Evolutionary conservation across 1,140 invertebrate species (phyloP).

Genomic region (Lethocerus indicus): DNA sequence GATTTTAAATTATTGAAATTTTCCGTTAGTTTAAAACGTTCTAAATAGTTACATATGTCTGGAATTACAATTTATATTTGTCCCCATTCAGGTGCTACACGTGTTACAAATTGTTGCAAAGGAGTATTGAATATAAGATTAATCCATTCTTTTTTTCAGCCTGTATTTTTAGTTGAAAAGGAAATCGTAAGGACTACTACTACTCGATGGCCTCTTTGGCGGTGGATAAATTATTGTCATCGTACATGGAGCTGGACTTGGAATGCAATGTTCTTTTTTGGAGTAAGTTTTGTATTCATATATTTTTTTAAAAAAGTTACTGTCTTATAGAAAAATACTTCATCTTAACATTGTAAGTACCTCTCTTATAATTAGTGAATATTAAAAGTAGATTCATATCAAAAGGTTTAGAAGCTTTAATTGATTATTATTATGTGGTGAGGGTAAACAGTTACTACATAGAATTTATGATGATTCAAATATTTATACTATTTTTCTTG

Average conservation of each 20-base stretch:
- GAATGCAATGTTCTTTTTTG: slow-evolving; percentile 84
- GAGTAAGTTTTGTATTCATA: slow-evolving; percentile 28
- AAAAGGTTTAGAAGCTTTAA: neutral
- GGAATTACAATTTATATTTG: no score
- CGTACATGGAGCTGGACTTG: slow-evolving; percentile 81
- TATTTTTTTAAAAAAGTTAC: neutral
- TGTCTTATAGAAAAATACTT: neutral
- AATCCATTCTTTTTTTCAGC: slow-evolving; percentile 20
- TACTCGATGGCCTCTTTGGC: slow-evolving; percentile 79
- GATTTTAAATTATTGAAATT: no score
- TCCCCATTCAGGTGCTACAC: no score
- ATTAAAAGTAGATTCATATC: neutral
- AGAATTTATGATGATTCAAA: neutral
- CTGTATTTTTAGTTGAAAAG: slow-evolving; percentile 56
- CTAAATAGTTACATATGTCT: no score
- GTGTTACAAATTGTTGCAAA: no score
- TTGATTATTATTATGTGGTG: neutral
- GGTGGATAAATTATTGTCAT: slow-evolving; percentile 51
- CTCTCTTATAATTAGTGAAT: neutral
- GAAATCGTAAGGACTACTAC: slow-evolving; percentile 60
- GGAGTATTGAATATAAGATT: slow-evolving; percentile 9
- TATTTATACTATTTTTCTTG: neutral
- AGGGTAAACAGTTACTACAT: neutral
- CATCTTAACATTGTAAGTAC: neutral
- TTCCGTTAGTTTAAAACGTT: no score